Evolutionary conservation across 2,888 invertebrate species (phyloP).

Genomic region (Drosophila merina): DNA sequence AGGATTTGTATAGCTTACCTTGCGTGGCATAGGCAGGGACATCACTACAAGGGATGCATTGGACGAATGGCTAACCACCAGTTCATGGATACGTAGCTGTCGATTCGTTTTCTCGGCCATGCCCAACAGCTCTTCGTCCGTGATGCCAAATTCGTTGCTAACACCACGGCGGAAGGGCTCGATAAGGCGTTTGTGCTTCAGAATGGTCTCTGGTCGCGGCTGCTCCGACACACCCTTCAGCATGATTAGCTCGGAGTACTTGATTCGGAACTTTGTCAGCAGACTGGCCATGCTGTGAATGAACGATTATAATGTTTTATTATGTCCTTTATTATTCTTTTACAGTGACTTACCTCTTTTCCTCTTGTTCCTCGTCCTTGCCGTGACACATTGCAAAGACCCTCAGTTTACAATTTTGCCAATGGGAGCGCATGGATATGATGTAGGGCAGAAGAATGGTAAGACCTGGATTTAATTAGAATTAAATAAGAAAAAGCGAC

Average conservation of each 20-base stretch:
- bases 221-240: conserved; percentile 94
- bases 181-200: conserved; percentile 89
- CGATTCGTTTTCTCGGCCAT: conserved; percentile 95
- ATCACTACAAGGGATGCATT: conserved; percentile 96
- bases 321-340: too few relatives aligned
- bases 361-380: conserved; percentile 90
- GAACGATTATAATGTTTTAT: neutral
- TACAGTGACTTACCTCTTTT: conserved; percentile 88
- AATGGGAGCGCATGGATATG: conserved; percentile 90
- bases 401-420: conserved; percentile 91
- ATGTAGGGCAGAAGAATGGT: conserved; percentile 94
- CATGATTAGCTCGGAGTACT: conserved; percentile 95
- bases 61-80: conserved; percentile 93
- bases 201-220: conserved; percentile 90
- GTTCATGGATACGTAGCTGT: conserved; percentile 94
- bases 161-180: conserved; percentile 86
- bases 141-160: conserved; percentile 85
- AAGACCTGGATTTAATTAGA: conserved; percentile 83
- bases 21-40: conserved; percentile 97
- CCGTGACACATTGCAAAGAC: conserved; percentile 93
- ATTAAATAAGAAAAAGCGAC: neutral
- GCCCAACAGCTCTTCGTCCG: conserved; percentile 81
- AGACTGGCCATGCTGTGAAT: conserved; percentile 93
- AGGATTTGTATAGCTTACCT: conserved; percentile 84
- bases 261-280: conserved; percentile 96